Base-by-base conservation (phyloP, 1,140 invertebrate species). In the Drosophila yakuba region DNA sequence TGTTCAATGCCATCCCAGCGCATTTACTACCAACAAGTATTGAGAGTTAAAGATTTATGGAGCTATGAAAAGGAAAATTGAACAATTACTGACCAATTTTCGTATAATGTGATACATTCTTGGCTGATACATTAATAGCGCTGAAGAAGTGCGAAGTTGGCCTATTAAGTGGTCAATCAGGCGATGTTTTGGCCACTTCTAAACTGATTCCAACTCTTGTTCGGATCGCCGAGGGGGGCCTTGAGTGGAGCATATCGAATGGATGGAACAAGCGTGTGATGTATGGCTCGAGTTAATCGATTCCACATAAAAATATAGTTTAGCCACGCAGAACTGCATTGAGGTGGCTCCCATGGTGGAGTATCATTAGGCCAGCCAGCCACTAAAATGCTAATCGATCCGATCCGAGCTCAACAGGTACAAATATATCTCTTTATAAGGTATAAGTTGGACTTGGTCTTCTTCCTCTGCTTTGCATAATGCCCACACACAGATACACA, bases 381-480 rank as follows among this genome's bases (percentile, higher is more conserved):
- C 59, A 86, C 83, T 72, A 66, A 88, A 79, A 82, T 78, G 79
- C 79, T 86, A 86, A 85, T 79, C 76, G 76, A 66, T 79, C 55
- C 76, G 76, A 66, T 79, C 55, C 55, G 51, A 64, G 78, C 74
- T 74, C 52, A 72, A 67, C 51, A 78, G 60, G 32, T 66, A 84
- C 61, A 72, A 44, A 61, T 61, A 51, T 59, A 61, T 62, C 32
- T 60, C 14, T 57, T 25, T 74, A 32, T 48, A 28, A 78, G 28
- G 38, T 74, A 36, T 67, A 47, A 62, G 48, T 64, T 61, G 59
- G 54, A 28, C 6, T 25, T 36, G 45, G 52, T 38, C 64, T 68
- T 64, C 79, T 86, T 86, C 83, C 83, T 86, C 84, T 88, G 72
- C 74, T 86, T 88, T 88, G 83, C 83, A 86, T 86, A 86, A 88